phyloP scores from a whole-genome alignment of 2,888 invertebrate genomes.

The Plebejus anna region DNA sequence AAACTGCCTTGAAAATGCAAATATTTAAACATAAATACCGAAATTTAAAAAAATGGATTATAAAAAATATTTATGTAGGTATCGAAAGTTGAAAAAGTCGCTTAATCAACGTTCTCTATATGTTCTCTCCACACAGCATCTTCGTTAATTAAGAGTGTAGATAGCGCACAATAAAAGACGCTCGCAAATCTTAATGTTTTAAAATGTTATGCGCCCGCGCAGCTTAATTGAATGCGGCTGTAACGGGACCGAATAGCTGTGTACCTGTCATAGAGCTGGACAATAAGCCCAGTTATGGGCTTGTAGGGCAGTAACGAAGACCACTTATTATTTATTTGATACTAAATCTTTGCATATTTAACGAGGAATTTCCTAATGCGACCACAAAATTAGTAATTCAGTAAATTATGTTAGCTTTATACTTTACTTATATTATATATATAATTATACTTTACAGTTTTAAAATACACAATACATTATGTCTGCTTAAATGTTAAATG shows the following conservation, averaged over 20 bases:
- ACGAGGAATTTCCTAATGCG: not conserved
- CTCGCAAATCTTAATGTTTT: conserved; percentile 41
- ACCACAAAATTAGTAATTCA: not conserved
- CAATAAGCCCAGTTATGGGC: conserved; percentile 26
- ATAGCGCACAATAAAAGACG: not conserved
- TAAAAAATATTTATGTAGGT: no score
- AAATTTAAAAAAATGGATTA: no score
- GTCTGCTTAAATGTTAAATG: not conserved
- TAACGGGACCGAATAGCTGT: conserved; percentile 37
- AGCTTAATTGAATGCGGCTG: conserved; percentile 38
- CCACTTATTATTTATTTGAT: conserved; percentile 20
- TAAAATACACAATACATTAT: not conserved
- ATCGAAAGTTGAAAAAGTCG: not conserved
- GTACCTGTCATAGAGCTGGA: conserved; percentile 32
- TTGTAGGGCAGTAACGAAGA: conserved; percentile 32
- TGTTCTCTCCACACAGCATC: not conserved
- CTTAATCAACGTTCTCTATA: not conserved
- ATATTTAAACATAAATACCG: no score
- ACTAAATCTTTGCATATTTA: not conserved
- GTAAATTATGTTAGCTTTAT: not conserved
- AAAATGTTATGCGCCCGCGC: conserved; percentile 31
- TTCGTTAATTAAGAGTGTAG: not conserved
- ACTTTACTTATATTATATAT: no score
- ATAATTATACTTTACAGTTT: not conserved
- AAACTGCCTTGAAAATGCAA: no score